phyloP scores from a whole-genome alignment of 2,113 vertebrate species.

The Lipotes vexillifer region DNA sequence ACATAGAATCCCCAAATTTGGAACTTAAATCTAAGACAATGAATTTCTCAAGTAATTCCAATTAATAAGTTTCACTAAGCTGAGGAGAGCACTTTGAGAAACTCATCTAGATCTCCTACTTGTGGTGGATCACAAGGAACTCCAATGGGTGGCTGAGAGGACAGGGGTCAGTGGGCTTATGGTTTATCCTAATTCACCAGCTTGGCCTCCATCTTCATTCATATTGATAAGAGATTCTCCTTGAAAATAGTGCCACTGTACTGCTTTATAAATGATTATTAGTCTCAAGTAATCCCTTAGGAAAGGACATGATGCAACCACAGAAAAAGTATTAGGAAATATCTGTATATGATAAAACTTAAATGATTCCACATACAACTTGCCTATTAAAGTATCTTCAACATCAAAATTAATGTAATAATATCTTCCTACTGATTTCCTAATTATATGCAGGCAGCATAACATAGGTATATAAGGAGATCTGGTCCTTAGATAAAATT shows the following conservation, averaged over 20 bases:
- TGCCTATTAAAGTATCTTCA: not conserved
- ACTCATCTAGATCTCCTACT: not conserved
- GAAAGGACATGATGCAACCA: not conserved
- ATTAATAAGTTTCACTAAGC: not conserved
- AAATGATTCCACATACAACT: not conserved
- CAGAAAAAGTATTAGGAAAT: not conserved
- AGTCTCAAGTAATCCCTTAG: not conserved
- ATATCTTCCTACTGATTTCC: not conserved
- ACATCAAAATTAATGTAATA: not conserved
- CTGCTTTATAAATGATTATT: not conserved
- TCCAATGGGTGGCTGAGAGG: not conserved
- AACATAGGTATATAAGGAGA: not conserved
- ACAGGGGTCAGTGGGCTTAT: not conserved
- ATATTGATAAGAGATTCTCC: not conserved
- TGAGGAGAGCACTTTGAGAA: not conserved
- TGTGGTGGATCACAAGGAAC: not conserved
- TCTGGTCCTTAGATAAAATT: not conserved
- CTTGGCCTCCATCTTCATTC: not conserved
- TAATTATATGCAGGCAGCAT: not conserved
- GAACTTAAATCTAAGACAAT: not conserved
- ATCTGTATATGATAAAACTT: not conserved
- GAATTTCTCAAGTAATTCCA: not conserved
- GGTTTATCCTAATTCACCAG: not conserved
- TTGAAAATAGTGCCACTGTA: not conserved
- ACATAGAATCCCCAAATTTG: not conserved